Percentiles rank a stretch among this genome's conserved stretches.
Conservation (phyloP, 2,113 vertebrate species). For the Pyxicephalus adspersus region DNA sequence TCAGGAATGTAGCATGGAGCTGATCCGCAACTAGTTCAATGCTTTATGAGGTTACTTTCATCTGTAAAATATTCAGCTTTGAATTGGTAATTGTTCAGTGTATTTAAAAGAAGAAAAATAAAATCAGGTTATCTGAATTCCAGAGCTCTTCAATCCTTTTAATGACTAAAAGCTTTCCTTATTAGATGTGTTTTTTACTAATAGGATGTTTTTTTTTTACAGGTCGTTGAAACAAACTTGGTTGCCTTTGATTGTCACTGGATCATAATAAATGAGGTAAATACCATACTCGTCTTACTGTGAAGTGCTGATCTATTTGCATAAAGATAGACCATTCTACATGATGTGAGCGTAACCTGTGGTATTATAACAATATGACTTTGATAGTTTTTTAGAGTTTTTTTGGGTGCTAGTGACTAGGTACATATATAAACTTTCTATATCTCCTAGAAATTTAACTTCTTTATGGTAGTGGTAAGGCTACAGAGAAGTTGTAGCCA, state of each 20-base stretch:
- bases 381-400: too few species aligned
- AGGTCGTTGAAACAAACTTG: slow-evolving; percentile 98
- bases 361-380: too few species aligned
- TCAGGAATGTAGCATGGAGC: too few species aligned
- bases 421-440: too few species aligned
- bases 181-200: slow-evolving; percentile 63
- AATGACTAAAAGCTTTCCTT: slow-evolving; percentile 24
- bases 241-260: slow-evolving; percentile 99
- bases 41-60: not conserved
- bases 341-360: too few species aligned
- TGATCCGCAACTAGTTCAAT: not conserved
- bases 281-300: slow-evolving; percentile 57
- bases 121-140: slow-evolving; percentile 54
- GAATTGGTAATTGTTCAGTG: not conserved
- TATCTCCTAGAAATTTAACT: too few species aligned
- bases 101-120: slow-evolving; percentile 52
- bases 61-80: not conserved
- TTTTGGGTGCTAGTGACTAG: too few species aligned
- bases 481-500: too few species aligned
- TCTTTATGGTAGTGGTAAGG: too few species aligned
- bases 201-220: slow-evolving; percentile 74
- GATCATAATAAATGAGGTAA: slow-evolving; percentile 99
- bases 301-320: slow-evolving; percentile 59
- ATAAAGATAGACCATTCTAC: slow-evolving; percentile 46
- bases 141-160: slow-evolving; percentile 55